Evolutionary conservation across 64 coral and sea anemone species (phyloP).

Genomic region (Orbicella faveolata): DNA sequence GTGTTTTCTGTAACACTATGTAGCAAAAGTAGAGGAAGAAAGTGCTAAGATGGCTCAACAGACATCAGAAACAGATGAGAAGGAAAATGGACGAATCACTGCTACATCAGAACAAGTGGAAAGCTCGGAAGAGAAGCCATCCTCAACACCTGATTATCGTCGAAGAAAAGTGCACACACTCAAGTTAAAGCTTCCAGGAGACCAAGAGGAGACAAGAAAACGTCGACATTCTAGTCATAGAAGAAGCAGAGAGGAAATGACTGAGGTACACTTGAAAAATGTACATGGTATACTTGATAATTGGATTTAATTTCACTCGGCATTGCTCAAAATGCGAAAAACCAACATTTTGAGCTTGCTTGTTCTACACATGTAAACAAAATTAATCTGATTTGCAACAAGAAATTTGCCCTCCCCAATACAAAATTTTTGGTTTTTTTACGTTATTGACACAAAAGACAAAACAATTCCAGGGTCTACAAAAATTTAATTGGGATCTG

Average conservation of each 20-base stretch:
- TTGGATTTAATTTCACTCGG: no score
- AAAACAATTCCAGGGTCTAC: no score
- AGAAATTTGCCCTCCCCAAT: no score
- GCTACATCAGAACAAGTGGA: background rate
- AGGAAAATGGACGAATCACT: background rate
- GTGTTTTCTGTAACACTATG: no score
- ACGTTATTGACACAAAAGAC: no score
- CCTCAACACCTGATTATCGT: background rate
- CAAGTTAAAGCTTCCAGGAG: conserved; percentile 2
- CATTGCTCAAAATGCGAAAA: no score
- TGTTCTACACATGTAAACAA: no score
- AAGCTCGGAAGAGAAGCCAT: background rate
- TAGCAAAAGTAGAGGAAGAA: conserved; percentile 63
- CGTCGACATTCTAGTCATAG: background rate
- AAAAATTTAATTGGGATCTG: no score
- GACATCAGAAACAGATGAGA: background rate
- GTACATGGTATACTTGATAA: no score
- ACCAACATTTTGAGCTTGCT: no score
- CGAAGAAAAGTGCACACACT: background rate
- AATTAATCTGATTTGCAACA: no score
- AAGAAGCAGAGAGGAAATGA: background rate
- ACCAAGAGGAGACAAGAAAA: background rate
- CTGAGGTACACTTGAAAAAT: background rate
- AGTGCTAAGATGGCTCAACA: background rate
- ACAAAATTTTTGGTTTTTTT: no score